Conservation (phyloP, 2,888 invertebrate genomes). For the Monoplex corrugatus region DNA sequence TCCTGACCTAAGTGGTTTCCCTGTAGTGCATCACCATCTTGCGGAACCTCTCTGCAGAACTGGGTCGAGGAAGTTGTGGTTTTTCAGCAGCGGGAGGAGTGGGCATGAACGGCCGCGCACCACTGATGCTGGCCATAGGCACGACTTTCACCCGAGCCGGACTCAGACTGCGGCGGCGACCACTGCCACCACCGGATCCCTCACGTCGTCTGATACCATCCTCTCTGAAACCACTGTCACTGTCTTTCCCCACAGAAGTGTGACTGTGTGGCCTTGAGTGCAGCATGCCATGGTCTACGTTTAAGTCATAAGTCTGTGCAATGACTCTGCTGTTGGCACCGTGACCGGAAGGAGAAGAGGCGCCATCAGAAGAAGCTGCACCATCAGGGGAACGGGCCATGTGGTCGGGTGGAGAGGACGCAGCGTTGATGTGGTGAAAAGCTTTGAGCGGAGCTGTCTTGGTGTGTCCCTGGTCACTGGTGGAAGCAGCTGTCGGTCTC, state of each 20-base stretch:
- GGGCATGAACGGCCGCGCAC: constrained; percentile 20
- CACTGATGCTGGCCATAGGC: constrained; percentile 20
- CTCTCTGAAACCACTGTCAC: neutral
- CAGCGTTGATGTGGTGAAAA: neutral
- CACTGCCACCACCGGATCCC: neutral
- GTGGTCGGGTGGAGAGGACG: neutral
- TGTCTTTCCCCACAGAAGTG: neutral
- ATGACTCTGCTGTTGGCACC: neutral
- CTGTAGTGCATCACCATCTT: constrained; percentile 42
- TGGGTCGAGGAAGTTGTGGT: constrained; percentile 22
- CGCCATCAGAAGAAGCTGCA: neutral
- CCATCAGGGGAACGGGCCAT: neutral
- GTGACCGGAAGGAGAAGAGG: neutral
- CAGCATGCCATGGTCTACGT: neutral
- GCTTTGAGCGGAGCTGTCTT: constrained; percentile 23
- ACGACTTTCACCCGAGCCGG: constrained; percentile 25
- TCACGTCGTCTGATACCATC: neutral
- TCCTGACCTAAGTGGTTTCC: neutral
- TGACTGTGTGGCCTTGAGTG: too few species aligned
- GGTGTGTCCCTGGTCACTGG: neutral
- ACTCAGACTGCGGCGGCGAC: neutral
- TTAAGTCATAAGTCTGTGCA: neutral
- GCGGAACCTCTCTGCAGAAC: constrained; percentile 43
- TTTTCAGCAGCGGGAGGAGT: constrained; percentile 37
- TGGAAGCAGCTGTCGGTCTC: neutral